Evolutionary conservation across 2,888 invertebrate genomes (phyloP).

Genomic region (Diaprepes abbreviatus): DNA sequence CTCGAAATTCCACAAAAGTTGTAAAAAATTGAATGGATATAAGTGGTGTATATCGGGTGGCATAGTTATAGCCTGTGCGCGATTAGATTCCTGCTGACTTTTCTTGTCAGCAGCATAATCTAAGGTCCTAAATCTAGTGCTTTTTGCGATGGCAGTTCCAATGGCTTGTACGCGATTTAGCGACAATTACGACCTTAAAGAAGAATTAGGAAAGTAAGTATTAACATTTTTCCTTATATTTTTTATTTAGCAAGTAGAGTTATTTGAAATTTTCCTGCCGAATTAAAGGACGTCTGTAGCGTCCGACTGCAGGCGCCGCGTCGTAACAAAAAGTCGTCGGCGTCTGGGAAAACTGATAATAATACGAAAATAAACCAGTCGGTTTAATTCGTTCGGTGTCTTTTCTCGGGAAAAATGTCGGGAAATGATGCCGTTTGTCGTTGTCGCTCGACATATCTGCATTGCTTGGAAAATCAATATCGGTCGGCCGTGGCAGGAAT

Average conservation of each 20-base stretch:
- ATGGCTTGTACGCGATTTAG: constrained; percentile 97
- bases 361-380: constrained; percentile 39
- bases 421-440: constrained; percentile 43
- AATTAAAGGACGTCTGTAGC: constrained; percentile 4
- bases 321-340: constrained; percentile 33
- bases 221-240: constrained; percentile 38
- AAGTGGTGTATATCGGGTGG: constrained; percentile 58
- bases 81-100: constrained; percentile 37
- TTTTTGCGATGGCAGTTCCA: constrained; percentile 83
- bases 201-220: constrained; percentile 99
- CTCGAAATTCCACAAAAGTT: constrained; percentile 14
- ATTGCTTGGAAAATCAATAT: constrained; percentile 69
- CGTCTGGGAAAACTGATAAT: constrained; percentile 28
- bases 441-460: constrained; percentile 66
- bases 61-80: constrained; percentile 55
- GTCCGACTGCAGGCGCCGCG: constrained; percentile 40
- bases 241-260: neutral
- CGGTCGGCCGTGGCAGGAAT: constrained; percentile 38
- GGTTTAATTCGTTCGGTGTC: constrained; percentile 25
- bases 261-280: neutral
- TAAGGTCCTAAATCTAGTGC: constrained; percentile 50
- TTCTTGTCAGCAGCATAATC: constrained; percentile 51
- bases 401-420: constrained; percentile 37
- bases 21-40: constrained; percentile 40
- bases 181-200: constrained; percentile 99